These are phyloP conservation scores for Philonicus albiceps DNA, from an alignment of 2,888 invertebrate genomes.

Conservation along the genomic window DNA sequence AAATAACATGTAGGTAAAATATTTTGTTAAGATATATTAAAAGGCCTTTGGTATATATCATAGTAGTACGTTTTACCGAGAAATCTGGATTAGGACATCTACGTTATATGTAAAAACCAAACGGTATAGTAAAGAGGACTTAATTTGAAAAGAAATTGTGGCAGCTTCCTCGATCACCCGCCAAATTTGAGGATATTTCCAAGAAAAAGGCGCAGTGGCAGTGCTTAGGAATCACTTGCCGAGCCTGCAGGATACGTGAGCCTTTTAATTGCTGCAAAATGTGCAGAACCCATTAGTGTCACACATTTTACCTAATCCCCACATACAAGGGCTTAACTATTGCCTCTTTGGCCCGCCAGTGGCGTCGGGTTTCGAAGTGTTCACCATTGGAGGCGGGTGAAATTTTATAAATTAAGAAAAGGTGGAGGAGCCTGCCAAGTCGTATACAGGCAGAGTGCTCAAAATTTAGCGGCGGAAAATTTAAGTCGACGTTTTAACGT, in stretches of 20 bases:
- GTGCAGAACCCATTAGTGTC: slow-evolving; percentile 35
- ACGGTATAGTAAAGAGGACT: not conserved
- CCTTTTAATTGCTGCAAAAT: slow-evolving; percentile 20
- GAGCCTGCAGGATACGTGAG: not conserved
- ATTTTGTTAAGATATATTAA: too few species aligned
- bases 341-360: not conserved
- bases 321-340: slow-evolving; percentile 26
- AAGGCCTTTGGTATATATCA: too few species aligned
- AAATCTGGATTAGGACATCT: not conserved
- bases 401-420: slow-evolving; percentile 39
- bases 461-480: slow-evolving; percentile 20
- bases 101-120: not conserved
- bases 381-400: not conserved
- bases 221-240: not conserved
- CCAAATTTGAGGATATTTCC: not conserved
- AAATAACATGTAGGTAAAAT: too few species aligned
- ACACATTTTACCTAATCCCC: slow-evolving; percentile 41
- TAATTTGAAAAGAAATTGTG: not conserved
- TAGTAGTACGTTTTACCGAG: not conserved
- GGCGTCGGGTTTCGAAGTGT: not conserved
- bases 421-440: not conserved
- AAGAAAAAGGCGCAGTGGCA: not conserved
- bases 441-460: not conserved
- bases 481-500: slow-evolving; percentile 29
- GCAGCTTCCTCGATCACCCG: not conserved